Conservation (phyloP, 2,888 invertebrate genomes). For the Euplexia lucipara region DNA sequence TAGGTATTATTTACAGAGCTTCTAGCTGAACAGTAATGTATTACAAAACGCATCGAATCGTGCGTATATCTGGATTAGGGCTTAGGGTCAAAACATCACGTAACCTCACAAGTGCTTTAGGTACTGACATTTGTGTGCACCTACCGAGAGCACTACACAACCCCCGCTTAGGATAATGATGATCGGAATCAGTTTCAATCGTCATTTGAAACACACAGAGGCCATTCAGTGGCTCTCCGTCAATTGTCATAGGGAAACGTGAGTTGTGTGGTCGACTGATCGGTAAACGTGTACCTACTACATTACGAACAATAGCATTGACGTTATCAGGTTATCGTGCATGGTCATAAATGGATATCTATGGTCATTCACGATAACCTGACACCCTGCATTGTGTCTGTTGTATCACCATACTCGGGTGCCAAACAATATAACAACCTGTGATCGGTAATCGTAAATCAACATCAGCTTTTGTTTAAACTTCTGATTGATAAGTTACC, state of each 20-base stretch:
- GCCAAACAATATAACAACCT: conserved; percentile 1
- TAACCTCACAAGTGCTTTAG: conserved; percentile 23
- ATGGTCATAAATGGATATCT: too few relatives aligned
- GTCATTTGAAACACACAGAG: conserved; percentile 46
- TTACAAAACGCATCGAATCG: too few relatives aligned
- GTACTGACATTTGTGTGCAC: neutral
- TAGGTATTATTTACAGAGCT: too few relatives aligned
- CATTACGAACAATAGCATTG: neutral
- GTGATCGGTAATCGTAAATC: neutral
- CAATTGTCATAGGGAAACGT: conserved; percentile 29
- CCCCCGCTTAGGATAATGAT: conserved; percentile 39
- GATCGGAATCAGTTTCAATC: conserved; percentile 53
- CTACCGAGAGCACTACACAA: conserved; percentile 15
- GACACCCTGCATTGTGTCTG: too few relatives aligned
- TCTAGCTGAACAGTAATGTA: too few relatives aligned
- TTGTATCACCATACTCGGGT: too few relatives aligned
- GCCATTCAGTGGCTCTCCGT: conserved; percentile 28
- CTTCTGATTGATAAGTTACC: neutral
- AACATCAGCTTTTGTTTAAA: too few relatives aligned
- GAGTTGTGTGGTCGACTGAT: neutral
- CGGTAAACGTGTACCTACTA: conserved; percentile 15
- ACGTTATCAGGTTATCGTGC: conserved; percentile 25
- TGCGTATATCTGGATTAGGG: too few relatives aligned
- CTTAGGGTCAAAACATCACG: conserved; percentile 4
- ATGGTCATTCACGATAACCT: too few relatives aligned